Conservation (phyloP, 2,113 vertebrate species). For the Ancistrus triradiatus region DNA sequence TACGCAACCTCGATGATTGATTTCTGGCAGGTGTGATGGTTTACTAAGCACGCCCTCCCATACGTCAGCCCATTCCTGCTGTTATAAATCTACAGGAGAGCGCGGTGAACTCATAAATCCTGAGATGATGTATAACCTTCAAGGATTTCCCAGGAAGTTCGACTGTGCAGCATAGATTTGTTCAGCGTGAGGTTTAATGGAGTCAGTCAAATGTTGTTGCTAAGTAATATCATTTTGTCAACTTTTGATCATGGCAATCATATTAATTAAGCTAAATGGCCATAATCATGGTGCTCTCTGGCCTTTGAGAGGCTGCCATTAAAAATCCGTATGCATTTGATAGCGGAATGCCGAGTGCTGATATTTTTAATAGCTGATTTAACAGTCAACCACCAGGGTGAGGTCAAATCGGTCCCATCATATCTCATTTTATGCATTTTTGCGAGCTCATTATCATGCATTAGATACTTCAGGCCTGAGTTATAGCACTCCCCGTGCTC, state of each 20-base stretch:
- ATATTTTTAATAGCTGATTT: conserved; percentile 29
- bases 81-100: conserved; percentile 45
- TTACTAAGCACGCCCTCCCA: conserved; percentile 40
- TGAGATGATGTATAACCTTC: conserved; percentile 46
- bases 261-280: conserved; percentile 23
- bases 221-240: conserved; percentile 30
- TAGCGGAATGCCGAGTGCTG: conserved; percentile 9
- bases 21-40: conserved; percentile 39
- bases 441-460: conserved; percentile 8
- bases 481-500: neutral
- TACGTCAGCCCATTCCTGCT: conserved; percentile 23
- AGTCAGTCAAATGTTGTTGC: conserved; percentile 18
- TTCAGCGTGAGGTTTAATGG: conserved; percentile 14
- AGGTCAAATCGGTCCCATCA: neutral
- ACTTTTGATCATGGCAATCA: conserved; percentile 20
- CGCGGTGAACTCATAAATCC: conserved; percentile 35
- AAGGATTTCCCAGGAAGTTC: conserved; percentile 45
- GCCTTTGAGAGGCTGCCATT: conserved; percentile 29
- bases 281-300: conserved; percentile 16
- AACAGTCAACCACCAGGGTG: conserved; percentile 22
- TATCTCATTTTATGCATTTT: too few relatives aligned
- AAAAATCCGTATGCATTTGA: conserved; percentile 34
- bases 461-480: conserved; percentile 9
- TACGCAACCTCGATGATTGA: conserved; percentile 43
- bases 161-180: conserved; percentile 32